Conservation (phyloP, 2,797 vertebrate species). For the Masticophis lateralis region DNA sequence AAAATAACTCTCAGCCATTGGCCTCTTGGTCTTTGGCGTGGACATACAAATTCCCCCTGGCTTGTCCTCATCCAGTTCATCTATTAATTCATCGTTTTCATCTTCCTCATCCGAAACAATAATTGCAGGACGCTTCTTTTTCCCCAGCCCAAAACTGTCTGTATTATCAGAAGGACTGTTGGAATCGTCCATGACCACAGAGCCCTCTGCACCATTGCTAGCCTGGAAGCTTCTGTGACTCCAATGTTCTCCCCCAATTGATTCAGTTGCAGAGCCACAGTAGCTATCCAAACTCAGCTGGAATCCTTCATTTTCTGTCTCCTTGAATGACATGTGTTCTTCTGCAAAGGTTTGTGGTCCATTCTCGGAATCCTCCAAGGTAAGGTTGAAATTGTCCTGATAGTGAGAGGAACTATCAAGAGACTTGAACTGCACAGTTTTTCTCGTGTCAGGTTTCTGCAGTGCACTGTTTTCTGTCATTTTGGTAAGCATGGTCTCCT, state of each 20-base stretch:
- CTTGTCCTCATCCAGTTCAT: constrained; percentile 28
- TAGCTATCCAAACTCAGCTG: constrained; percentile 24
- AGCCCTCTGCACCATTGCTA: constrained; percentile 23
- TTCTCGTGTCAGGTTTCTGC: constrained; percentile 27
- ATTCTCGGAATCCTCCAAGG: constrained; percentile 82
- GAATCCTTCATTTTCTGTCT: constrained; percentile 29
- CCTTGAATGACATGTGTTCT: constrained; percentile 26
- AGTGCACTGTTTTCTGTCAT: constrained; percentile 14
- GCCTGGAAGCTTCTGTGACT: background rate
- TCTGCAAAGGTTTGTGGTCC: constrained; percentile 37
- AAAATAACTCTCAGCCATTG: constrained; percentile 32
- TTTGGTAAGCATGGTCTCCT: background rate
- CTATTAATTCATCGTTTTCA: constrained; percentile 43
- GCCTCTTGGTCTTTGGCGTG: constrained; percentile 75
- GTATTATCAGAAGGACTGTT: constrained; percentile 7
- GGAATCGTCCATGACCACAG: constrained; percentile 1
- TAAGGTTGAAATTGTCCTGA: constrained; percentile 81
- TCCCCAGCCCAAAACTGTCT: constrained; percentile 10
- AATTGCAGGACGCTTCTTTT: constrained; percentile 64
- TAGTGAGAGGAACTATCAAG: constrained; percentile 61
- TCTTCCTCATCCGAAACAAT: constrained; percentile 73
- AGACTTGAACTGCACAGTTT: constrained; percentile 26
- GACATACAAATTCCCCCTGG: constrained; percentile 71
- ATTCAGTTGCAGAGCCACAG: constrained; percentile 20
- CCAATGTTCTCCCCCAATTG: constrained; percentile 1